These are phyloP conservation scores for Drosophila greeni DNA, from an alignment of 2,888 invertebrate species.

Conservation along the genomic window DNA sequence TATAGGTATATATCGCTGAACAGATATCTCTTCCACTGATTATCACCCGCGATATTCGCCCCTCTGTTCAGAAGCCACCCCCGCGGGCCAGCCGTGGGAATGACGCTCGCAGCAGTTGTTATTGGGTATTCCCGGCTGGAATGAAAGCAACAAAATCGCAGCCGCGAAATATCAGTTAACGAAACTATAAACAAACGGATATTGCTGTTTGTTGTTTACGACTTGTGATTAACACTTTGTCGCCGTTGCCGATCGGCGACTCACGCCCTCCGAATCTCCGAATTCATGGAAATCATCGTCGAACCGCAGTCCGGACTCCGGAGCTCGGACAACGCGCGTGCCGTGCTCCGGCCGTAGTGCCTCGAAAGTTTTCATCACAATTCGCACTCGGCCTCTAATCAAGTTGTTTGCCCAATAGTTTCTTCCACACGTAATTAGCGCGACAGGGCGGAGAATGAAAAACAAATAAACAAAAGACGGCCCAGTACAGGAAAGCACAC, in stretches of 20 bases:
- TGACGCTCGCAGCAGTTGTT: slow-evolving; percentile 20
- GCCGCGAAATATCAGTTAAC: slow-evolving; percentile 35
- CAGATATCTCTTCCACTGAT: slow-evolving; percentile 19
- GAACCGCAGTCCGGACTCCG: slow-evolving; percentile 3
- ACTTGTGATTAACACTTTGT: slow-evolving; percentile 52
- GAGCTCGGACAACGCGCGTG: slow-evolving; percentile 57
- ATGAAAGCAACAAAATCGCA: slow-evolving; percentile 16
- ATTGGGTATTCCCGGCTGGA: slow-evolving; percentile 33
- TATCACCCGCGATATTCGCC: slow-evolving; percentile 8
- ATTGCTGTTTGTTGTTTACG: slow-evolving; percentile 59
- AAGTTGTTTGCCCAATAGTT: slow-evolving; percentile 69
- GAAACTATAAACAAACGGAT: slow-evolving; percentile 53
- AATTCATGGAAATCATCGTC: slow-evolving; percentile 41
- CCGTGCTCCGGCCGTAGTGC: slow-evolving; percentile 40
- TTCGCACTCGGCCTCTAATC: slow-evolving; percentile 63
- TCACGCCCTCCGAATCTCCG: neutral
- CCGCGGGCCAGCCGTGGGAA: neutral
- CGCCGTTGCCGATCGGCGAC: slow-evolving; percentile 9
- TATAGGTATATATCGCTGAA: neutral
- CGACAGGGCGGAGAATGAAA: slow-evolving; percentile 4
- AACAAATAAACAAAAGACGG: slow-evolving; percentile 16
- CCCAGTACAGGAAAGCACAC: neutral
- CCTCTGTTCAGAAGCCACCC: too few relatives aligned
- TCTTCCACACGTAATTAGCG: slow-evolving; percentile 64
- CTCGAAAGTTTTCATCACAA: slow-evolving; percentile 41